Conservation (phyloP, 2,113 vertebrate species). For the Pluvianellus socialis region DNA sequence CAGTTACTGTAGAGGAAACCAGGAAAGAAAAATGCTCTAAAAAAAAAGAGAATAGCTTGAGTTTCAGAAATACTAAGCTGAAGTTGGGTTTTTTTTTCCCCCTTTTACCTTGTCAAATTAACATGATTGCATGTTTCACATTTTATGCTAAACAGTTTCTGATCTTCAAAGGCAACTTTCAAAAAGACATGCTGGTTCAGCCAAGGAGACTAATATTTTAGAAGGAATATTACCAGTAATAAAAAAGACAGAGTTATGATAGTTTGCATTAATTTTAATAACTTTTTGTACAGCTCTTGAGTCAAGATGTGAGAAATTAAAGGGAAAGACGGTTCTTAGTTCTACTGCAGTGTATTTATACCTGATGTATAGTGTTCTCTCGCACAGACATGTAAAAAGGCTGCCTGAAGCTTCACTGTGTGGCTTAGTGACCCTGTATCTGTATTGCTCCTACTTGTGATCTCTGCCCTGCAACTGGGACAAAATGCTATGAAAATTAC, state of each 20-base stretch:
- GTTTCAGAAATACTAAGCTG: slow-evolving; percentile 37
- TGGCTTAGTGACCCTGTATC: not conserved
- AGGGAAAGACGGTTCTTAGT: slow-evolving; percentile 41
- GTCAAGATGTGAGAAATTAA: slow-evolving; percentile 58
- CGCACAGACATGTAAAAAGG: not conserved
- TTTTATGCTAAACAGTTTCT: slow-evolving; percentile 57
- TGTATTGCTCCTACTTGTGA: not conserved
- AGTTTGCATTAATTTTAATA: slow-evolving; percentile 77
- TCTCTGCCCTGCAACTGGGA: not conserved
- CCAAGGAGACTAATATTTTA: slow-evolving; percentile 72
- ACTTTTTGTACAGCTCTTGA: slow-evolving; percentile 54
- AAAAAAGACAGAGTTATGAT: slow-evolving; percentile 73
- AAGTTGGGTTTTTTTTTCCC: not conserved
- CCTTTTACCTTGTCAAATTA: slow-evolving; percentile 56
- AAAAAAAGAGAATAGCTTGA: slow-evolving; percentile 39
- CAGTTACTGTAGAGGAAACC: not conserved
- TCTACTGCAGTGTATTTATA: slow-evolving; percentile 23
- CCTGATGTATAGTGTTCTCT: not conserved
- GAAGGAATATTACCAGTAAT: slow-evolving; percentile 67
- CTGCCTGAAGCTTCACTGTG: not conserved
- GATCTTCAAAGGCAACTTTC: slow-evolving; percentile 67
- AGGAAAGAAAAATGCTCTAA: not conserved
- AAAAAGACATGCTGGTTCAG: slow-evolving; percentile 53
- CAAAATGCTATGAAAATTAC: not conserved
- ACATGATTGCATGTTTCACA: slow-evolving; percentile 58